Base-by-base conservation (phyloP, 1,140 invertebrate species). In the Orchestia grillus region DNA sequence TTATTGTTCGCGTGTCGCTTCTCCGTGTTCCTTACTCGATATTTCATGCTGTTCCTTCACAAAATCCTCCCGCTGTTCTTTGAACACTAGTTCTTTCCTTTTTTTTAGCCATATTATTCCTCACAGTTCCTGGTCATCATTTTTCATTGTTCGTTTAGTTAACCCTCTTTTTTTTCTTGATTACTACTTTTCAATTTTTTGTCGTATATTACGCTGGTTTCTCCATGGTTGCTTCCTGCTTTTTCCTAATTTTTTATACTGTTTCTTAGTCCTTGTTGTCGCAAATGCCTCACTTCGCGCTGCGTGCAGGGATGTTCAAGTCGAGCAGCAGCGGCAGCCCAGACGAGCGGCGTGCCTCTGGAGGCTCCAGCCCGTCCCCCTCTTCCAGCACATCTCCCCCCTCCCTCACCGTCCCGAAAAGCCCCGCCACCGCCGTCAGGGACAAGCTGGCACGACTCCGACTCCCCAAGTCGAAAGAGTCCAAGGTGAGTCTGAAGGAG, bases 401-500 rank as follows among this genome's bases (percentile, higher is more conserved):
- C 23, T 44, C 92, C 92, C 92, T 94, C 92, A 87, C 96, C 57
- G 77, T 96, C 36, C 96, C 95, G 40, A 57, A 90, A 45, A 96
- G 96, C 44, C 94, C 95, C 44, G 95, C 95, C 87, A 95, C 95
- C 44, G 95, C 96, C 44, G 96, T 96, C 53, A 94, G 91, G 62
- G 96, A 96, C 57, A 96, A 96, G 57, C 92, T 96, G 28, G 88
- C 96, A 0, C 95, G 77, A 77, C 87, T 96, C n/a, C 0, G 96
- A 44, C 96, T 96, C 0, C 91, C 96, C 40, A 94, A 95, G 53
- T 57, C 96, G 28, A 96, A 96, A 87, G 96, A 96, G n/a, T 62
- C 94, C 19, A 96, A 96, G 96, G 92, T 94, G 43, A 94, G 44
- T 28, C 62, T 77, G 28, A 8, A n/a, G n/a, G n/a, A n/a, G n/a